Evolutionary conservation across 1,140 invertebrate genomes (phyloP).

Genomic region (Calephelis virginiensis): DNA sequence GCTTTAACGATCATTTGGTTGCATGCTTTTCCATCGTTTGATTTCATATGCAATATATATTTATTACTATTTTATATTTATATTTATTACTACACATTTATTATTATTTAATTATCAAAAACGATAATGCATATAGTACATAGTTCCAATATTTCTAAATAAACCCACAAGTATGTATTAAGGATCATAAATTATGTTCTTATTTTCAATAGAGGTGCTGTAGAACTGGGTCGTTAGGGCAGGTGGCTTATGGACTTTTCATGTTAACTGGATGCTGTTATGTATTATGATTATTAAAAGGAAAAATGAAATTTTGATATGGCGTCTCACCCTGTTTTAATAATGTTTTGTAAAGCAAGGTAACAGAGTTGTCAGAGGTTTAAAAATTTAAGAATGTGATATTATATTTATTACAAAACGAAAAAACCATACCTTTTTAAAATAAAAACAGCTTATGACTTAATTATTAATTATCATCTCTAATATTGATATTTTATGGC

Average conservation of each 20-base stretch:
- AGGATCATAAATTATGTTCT: conserved; percentile 48
- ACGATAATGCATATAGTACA: no score
- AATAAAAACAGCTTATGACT: no score
- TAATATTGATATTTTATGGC: no score
- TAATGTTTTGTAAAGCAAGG: neutral
- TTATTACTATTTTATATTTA: no score
- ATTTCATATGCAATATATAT: no score
- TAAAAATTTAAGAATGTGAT: neutral
- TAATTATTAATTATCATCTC: no score
- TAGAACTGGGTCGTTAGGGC: conserved; percentile 42
- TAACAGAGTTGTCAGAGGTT: neutral
- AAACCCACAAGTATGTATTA: conserved; percentile 40
- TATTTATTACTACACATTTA: no score
- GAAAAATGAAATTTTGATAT: neutral
- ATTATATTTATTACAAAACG: no score
- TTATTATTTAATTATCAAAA: no score
- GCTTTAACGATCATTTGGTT: no score
- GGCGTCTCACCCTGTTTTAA: neutral
- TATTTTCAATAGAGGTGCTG: conserved; percentile 42
- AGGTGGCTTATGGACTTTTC: conserved; percentile 29
- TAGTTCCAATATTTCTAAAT: conserved; percentile 23
- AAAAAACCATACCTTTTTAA: no score
- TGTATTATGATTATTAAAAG: neutral
- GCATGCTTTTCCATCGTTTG: no score
- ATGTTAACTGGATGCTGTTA: conserved; percentile 12